Conservation (phyloP, 2,888 invertebrate genomes). For the Rhimphoctona megacephalus region DNA sequence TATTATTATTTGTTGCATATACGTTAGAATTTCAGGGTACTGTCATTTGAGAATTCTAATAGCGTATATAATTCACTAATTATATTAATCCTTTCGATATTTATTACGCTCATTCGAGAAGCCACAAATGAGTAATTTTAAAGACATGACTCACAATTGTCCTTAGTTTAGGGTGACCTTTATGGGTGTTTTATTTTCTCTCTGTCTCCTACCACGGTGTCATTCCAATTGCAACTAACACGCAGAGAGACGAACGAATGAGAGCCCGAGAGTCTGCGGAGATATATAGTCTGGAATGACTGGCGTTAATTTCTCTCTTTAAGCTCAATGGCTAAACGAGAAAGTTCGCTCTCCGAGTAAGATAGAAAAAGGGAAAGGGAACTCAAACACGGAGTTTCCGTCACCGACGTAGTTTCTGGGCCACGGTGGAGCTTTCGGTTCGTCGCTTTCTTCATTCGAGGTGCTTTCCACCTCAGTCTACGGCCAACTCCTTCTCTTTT, state of each 20-base stretch:
- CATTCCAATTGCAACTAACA: conserved; percentile 31
- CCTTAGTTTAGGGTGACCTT: neutral
- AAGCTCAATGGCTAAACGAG: conserved; percentile 58
- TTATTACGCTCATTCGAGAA: neutral
- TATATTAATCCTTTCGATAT: neutral
- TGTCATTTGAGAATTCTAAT: neutral
- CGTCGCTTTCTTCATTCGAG: conserved; percentile 63
- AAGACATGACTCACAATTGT: conserved; percentile 1
- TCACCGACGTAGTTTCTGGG: conserved; percentile 46
- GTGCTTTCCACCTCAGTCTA: conserved; percentile 47
- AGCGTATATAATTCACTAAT: neutral
- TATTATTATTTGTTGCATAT: neutral
- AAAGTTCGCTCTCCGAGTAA: conserved; percentile 54
- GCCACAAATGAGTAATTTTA: conserved; percentile 8
- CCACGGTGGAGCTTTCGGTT: conserved; percentile 48
- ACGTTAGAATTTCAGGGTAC: neutral
- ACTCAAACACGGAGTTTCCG: conserved; percentile 53
- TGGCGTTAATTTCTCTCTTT: conserved; percentile 61
- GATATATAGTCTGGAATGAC: conserved; percentile 34
- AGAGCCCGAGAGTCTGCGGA: neutral
- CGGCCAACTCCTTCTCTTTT: conserved; percentile 58
- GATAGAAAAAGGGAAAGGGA: conserved; percentile 31
- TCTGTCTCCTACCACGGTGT: neutral
- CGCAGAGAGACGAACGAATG: neutral
- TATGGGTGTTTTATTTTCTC: neutral